Percentiles rank a stretch among this genome's conserved stretches.
Conservation (phyloP, 2,113 vertebrate species). For the Cololabis saira region DNA sequence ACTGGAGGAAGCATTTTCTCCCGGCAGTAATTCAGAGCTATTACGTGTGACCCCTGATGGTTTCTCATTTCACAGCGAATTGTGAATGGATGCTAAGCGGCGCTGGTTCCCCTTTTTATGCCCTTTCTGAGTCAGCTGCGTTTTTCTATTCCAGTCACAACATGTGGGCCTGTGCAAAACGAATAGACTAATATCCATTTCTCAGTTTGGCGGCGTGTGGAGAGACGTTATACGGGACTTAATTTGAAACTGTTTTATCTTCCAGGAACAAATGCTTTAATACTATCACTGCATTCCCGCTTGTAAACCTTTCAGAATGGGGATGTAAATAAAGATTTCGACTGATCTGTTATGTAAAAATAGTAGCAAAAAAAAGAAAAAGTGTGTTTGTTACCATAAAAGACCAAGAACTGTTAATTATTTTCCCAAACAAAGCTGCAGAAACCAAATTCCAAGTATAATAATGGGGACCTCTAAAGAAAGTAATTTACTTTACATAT, state of each 20-base stretch:
- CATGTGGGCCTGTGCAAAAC: conserved; percentile 46
- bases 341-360: too few relatives aligned
- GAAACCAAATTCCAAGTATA: too few relatives aligned
- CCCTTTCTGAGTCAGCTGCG: conserved; percentile 36
- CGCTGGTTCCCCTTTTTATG: conserved; percentile 18
- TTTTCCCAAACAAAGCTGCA: too few relatives aligned
- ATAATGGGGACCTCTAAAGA: too few relatives aligned
- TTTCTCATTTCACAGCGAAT: conserved; percentile 55
- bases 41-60: conserved; percentile 51
- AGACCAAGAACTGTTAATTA: too few relatives aligned
- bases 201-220: conserved; percentile 12
- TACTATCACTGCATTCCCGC: too few relatives aligned
- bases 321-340: too few relatives aligned
- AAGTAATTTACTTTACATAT: too few relatives aligned
- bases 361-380: too few relatives aligned
- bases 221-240: conserved; percentile 16
- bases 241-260: conserved; percentile 2
- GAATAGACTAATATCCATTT: conserved; percentile 23
- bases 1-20: conserved; percentile 34
- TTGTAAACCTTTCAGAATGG: too few relatives aligned
- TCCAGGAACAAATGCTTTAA: conserved; percentile 17
- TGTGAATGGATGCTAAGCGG: conserved; percentile 36
- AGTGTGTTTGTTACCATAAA: too few relatives aligned
- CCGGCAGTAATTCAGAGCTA: conserved; percentile 35
- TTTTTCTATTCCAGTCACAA: conserved; percentile 50